phyloP scores from a whole-genome alignment of 2,797 vertebrate genomes.

The Thunnus albacares region DNA sequence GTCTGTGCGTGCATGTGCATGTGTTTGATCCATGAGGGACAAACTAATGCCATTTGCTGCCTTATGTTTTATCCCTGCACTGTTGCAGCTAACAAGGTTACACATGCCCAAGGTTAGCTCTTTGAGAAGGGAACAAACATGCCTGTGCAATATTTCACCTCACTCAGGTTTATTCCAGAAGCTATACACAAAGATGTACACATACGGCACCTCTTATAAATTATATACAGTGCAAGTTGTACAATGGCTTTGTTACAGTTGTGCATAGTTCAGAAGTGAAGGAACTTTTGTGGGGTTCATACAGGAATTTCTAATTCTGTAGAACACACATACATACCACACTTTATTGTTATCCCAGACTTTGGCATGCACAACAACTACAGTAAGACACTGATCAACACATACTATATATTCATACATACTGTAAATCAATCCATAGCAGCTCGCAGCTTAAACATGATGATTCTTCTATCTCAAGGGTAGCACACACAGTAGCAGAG shows the following conservation, averaged over 20 bases:
- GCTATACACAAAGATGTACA: conserved; percentile 28
- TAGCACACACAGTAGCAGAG: not conserved
- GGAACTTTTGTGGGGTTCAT: not conserved
- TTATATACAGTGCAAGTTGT: conserved; percentile 4
- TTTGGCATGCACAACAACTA: conserved; percentile 17
- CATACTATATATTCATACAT: not conserved
- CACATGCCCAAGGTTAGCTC: conserved; percentile 66
- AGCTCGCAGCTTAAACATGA: not conserved
- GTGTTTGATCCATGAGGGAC: conserved; percentile 53
- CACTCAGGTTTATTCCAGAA: conserved; percentile 23
- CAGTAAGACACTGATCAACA: not conserved
- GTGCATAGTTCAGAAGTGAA: not conserved
- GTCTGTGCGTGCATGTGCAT: conserved; percentile 52
- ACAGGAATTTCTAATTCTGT: not conserved
- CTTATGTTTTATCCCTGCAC: conserved; percentile 65
- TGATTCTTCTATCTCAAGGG: not conserved
- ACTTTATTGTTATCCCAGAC: not conserved
- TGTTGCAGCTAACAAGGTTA: conserved; percentile 71
- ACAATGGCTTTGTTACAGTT: not conserved
- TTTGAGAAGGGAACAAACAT: conserved; percentile 42
- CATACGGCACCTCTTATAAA: conserved; percentile 17
- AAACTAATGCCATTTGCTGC: conserved; percentile 67
- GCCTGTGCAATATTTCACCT: conserved; percentile 53
- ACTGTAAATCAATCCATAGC: not conserved
- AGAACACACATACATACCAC: not conserved